Base-by-base conservation (phyloP, 2,113 vertebrate genomes). In the Candoia aspera region DNA sequence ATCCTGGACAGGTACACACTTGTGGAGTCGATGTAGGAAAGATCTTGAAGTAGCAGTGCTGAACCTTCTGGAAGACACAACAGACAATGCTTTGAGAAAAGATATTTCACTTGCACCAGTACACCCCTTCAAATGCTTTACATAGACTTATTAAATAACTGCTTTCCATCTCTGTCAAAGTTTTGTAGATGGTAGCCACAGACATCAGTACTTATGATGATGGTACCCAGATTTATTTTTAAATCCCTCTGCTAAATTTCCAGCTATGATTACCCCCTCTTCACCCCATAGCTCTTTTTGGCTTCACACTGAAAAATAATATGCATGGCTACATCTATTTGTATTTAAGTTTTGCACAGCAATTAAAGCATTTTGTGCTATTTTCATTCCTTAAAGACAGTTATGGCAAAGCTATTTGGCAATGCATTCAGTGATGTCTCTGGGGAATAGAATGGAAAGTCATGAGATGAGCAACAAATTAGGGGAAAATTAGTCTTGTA, bases 401-500 rank as follows among this genome's bases (percentile, higher is more conserved):
- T 53, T 26, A 54, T 49, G 49, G 29, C 58, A 62, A 62, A 89
- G 21, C n/a, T 62, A 62, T 84, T 62, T 92, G 17, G 17, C 58
- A 84, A 54, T 88, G 46, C 19, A 60, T 84, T 58, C 5, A 62
- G 54, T 79, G n/a, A 13, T 59, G 62, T 55, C 91, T 83, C 86
- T 84, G 26, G 87, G 23, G 46, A 84, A 17, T 11, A 64, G 55
- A 89, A 87, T 62, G n/a, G 68, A 60, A 92, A 89, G 73, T 58
- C 73, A 33, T 37, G 73, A 88, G 57, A 89, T 84, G 86, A 89
- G 37, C 86, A 89, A 59, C 37, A 92, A 92, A 89, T 92, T 84
- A 92, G 86, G 57, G 87, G 87, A 53, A 37, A 87, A 89, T 89
- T 89, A 89, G 58, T 89, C 87, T 87, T 92, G 42, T n/a, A n/a